phyloP scores from a whole-genome alignment of 2,797 vertebrate species.

The Arctocebus calabarensis region DNA sequence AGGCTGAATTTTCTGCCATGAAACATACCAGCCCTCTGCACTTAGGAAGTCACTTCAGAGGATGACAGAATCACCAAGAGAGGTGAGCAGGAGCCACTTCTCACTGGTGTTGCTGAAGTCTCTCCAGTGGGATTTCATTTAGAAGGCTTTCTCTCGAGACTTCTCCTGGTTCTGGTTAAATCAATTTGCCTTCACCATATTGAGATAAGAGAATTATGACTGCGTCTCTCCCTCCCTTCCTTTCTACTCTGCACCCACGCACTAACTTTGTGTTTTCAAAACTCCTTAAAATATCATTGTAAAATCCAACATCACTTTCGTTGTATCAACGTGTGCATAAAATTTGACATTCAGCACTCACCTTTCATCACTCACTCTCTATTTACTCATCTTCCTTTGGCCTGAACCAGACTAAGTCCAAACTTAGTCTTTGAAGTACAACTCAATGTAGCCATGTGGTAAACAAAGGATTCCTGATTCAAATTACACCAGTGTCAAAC shows the following conservation, averaged over 20 bases:
- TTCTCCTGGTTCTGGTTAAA: constrained; percentile 75
- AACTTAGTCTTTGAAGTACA: constrained; percentile 3
- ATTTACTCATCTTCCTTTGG: constrained; percentile 38
- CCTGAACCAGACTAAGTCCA: background rate
- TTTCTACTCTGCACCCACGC: constrained; percentile 9
- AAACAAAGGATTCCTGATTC: constrained; percentile 75
- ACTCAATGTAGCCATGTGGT: constrained; percentile 41
- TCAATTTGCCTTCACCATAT: constrained; percentile 74
- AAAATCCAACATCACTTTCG: constrained; percentile 46
- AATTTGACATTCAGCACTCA: background rate
- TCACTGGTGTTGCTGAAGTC: constrained; percentile 59
- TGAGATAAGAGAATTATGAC: constrained; percentile 72
- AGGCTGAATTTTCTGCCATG: constrained; percentile 68
- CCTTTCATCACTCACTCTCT: constrained; percentile 23
- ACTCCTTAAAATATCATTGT: background rate
- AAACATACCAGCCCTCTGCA: constrained; percentile 58
- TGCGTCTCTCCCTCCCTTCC: background rate
- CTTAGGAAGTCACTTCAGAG: constrained; percentile 51
- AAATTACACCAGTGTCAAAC: constrained; percentile 76
- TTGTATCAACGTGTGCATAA: background rate
- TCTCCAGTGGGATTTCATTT: constrained; percentile 64
- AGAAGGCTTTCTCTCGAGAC: constrained; percentile 72
- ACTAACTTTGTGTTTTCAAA: background rate
- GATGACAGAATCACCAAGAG: constrained; percentile 49
- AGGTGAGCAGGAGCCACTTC: constrained; percentile 34